phyloP scores from a whole-genome alignment of 2,888 invertebrate species.

The Troglohyphantes excavatus region DNA sequence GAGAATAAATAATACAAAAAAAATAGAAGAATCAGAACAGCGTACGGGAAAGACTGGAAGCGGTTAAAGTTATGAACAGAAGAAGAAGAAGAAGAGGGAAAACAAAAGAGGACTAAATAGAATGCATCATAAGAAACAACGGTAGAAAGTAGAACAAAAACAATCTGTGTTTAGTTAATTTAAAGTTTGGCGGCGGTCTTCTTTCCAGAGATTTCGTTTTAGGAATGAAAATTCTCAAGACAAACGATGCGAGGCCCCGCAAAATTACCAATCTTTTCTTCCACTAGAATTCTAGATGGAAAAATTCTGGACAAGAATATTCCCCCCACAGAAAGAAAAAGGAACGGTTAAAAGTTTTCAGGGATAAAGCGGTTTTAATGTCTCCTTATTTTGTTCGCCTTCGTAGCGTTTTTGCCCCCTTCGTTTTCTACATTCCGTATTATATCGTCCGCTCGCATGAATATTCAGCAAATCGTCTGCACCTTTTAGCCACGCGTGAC shows the following conservation, averaged over 20 bases:
- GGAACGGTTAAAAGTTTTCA: slow-evolving; percentile 65
- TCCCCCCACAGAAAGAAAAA: slow-evolving; percentile 40
- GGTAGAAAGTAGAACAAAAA: slow-evolving; percentile 48
- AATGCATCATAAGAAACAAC: slow-evolving; percentile 72
- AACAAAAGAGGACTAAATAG: slow-evolving; percentile 67
- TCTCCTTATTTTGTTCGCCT: slow-evolving; percentile 69
- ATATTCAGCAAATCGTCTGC: slow-evolving; percentile 77
- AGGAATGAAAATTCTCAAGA: slow-evolving; percentile 62
- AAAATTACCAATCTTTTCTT: slow-evolving; percentile 75
- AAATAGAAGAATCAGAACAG: slow-evolving; percentile 27
- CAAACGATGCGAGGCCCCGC: slow-evolving; percentile 65
- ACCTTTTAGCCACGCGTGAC: slow-evolving; percentile 71
- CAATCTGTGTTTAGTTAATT: slow-evolving; percentile 76
- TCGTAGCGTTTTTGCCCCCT: slow-evolving; percentile 58
- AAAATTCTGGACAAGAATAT: slow-evolving; percentile 55
- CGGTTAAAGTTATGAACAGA: slow-evolving; percentile 63
- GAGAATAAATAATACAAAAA: slow-evolving; percentile 25
- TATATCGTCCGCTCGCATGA: slow-evolving; percentile 71
- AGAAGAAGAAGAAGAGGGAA: slow-evolving; percentile 36
- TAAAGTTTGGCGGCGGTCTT: slow-evolving; percentile 59
- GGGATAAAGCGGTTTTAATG: slow-evolving; percentile 73
- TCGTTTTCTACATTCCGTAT: slow-evolving; percentile 38
- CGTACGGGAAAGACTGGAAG: slow-evolving; percentile 29
- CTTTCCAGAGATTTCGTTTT: slow-evolving; percentile 53
- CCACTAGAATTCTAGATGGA: slow-evolving; percentile 47